These are phyloP conservation scores for Adelosebastes latens DNA, from an alignment of 2,797 vertebrate genomes.

Conservation along the genomic window DNA sequence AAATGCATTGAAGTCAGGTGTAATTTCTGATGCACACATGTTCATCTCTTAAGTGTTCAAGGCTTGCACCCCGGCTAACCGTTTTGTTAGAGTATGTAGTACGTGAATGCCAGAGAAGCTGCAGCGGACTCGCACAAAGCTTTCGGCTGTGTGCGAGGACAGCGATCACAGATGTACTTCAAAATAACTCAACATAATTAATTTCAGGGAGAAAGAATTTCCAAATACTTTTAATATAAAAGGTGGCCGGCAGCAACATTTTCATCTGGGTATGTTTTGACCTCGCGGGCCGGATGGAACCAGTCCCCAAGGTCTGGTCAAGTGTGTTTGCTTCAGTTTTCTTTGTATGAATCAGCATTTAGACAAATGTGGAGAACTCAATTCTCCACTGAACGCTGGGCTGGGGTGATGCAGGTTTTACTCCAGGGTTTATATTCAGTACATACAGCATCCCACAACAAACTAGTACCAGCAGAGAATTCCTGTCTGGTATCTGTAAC, in stretches of 20 bases:
- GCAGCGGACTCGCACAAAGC: background rate
- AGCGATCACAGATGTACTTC: too few species aligned
- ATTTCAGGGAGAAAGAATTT: background rate
- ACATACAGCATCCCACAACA: background rate
- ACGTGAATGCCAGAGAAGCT: background rate
- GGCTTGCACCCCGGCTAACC: background rate
- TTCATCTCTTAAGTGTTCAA: background rate
- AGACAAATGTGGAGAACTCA: background rate
- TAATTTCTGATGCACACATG: background rate
- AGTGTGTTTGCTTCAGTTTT: background rate
- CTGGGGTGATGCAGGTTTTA: background rate
- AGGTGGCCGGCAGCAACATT: background rate
- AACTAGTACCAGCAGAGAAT: background rate
- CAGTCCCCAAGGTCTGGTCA: background rate
- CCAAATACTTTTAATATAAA: background rate
- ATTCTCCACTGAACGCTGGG: background rate
- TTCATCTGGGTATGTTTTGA: background rate
- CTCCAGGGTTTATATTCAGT: background rate
- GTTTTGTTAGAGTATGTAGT: background rate
- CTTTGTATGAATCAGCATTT: background rate
- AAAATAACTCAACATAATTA: background rate
- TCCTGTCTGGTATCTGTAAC: constrained; percentile 29
- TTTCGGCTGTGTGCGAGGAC: background rate
- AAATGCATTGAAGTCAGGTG: background rate
- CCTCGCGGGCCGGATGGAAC: background rate